These are phyloP conservation scores for Laticauda laticaudata DNA, from an alignment of 2,113 vertebrate genomes.

Conservation along the genomic window DNA sequence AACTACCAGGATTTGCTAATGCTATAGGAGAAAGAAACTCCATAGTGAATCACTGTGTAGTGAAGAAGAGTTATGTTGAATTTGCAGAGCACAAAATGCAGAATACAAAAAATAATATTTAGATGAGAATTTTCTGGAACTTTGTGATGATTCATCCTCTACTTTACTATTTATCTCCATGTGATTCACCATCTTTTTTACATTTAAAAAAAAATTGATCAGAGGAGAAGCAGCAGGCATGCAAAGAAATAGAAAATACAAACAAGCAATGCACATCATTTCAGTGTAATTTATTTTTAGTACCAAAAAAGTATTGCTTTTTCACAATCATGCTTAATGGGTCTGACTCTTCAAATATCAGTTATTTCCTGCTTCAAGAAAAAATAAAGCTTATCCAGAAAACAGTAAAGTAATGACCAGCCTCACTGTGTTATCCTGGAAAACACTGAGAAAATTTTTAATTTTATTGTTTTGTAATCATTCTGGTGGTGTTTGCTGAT, in stretches of 20 bases:
- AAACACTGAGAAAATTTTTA: not conserved
- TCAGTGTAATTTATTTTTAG: not conserved
- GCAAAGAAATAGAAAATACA: not conserved
- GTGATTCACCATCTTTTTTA: not conserved
- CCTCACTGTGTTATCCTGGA: not conserved
- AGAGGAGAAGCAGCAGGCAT: not conserved
- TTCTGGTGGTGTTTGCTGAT: not conserved
- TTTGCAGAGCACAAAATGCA: not conserved
- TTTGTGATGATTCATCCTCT: not conserved
- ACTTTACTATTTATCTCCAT: not conserved
- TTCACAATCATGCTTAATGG: not conserved
- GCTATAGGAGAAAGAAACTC: not conserved
- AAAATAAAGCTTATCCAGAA: not conserved
- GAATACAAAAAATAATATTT: not conserved
- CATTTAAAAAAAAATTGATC: not conserved
- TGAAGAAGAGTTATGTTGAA: not conserved
- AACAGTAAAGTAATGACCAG: not conserved
- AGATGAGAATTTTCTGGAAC: not conserved
- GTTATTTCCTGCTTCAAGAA: not conserved
- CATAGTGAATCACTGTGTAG: not conserved
- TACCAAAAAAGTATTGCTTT: not conserved
- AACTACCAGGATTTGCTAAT: not conserved
- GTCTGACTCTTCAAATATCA: not conserved
- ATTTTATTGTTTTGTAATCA: not conserved
- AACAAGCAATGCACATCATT: not conserved